Conservation (phyloP, 2,797 vertebrate genomes). For the Myotis pilosus region DNA sequence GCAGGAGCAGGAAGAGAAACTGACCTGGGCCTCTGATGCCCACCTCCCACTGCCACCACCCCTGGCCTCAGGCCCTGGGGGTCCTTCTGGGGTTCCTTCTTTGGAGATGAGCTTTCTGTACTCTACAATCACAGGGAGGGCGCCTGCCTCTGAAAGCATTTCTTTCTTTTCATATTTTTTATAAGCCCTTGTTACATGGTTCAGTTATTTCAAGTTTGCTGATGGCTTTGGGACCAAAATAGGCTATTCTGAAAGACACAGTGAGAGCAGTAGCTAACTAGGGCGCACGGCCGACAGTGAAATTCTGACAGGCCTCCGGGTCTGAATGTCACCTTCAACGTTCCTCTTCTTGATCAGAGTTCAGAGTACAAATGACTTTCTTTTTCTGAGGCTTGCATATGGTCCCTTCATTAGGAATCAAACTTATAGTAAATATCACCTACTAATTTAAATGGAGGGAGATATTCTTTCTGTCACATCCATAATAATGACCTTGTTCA, state of each 20-base stretch:
- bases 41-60: background rate
- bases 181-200: slow-evolving; percentile 48
- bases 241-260: slow-evolving; percentile 55
- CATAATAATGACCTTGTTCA: background rate
- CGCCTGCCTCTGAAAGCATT: background rate
- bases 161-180: slow-evolving; percentile 3
- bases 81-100: background rate
- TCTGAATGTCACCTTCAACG: slow-evolving; percentile 61
- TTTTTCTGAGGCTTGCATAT: background rate
- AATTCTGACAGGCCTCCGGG: background rate
- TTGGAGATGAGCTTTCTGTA: background rate
- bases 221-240: slow-evolving; percentile 70
- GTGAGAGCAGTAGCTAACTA: background rate
- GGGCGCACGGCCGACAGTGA: background rate
- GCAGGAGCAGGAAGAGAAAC: background rate
- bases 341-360: background rate
- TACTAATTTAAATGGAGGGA: background rate
- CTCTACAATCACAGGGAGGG: background rate
- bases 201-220: slow-evolving; percentile 70
- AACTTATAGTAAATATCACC: background rate
- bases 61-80: background rate
- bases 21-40: background rate
- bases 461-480: background rate
- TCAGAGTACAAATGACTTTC: background rate
- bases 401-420: background rate